Conservation (phyloP, 2,888 invertebrate genomes). For the Antheraea assamensis region DNA sequence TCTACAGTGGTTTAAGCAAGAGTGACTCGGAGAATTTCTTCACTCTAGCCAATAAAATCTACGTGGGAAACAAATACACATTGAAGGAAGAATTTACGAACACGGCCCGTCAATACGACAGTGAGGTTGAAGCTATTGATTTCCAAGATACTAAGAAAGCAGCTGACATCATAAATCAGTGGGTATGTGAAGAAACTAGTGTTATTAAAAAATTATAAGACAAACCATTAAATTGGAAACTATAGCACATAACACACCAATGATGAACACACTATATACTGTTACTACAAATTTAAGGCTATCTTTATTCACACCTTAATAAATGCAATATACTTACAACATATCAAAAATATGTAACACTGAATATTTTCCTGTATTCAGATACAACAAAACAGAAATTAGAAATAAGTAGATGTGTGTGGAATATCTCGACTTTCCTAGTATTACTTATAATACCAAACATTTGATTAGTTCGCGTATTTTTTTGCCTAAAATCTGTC, state of each 20-base stretch:
- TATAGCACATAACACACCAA: too few relatives aligned
- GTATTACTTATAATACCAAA: neutral
- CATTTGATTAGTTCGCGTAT: neutral
- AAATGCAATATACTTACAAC: too few relatives aligned
- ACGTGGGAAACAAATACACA: slow-evolving; percentile 37
- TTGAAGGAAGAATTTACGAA: slow-evolving; percentile 38
- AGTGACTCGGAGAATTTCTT: slow-evolving; percentile 39
- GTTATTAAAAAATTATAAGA: too few relatives aligned
- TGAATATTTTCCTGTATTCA: too few relatives aligned
- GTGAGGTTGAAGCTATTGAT: slow-evolving; percentile 45
- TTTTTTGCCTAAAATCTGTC: neutral
- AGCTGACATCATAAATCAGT: slow-evolving; percentile 42
- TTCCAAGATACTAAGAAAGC: slow-evolving; percentile 39
- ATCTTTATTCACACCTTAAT: too few relatives aligned
- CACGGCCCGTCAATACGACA: slow-evolving; percentile 37
- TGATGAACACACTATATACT: too few relatives aligned
- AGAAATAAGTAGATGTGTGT: too few relatives aligned
- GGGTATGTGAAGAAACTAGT: slow-evolving; percentile 42
- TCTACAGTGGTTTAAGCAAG: slow-evolving; percentile 40
- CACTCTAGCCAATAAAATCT: slow-evolving; percentile 53
- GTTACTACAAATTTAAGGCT: too few relatives aligned
- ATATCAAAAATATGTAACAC: too few relatives aligned
- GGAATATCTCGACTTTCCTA: too few relatives aligned
- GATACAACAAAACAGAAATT: too few relatives aligned
- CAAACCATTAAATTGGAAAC: too few relatives aligned